Percentiles rank a stretch among this genome's conserved stretches.
These are phyloP conservation scores for Phyllopteryx taeniolatus DNA, from an alignment of 2,113 vertebrate species.

Conservation along the genomic window DNA sequence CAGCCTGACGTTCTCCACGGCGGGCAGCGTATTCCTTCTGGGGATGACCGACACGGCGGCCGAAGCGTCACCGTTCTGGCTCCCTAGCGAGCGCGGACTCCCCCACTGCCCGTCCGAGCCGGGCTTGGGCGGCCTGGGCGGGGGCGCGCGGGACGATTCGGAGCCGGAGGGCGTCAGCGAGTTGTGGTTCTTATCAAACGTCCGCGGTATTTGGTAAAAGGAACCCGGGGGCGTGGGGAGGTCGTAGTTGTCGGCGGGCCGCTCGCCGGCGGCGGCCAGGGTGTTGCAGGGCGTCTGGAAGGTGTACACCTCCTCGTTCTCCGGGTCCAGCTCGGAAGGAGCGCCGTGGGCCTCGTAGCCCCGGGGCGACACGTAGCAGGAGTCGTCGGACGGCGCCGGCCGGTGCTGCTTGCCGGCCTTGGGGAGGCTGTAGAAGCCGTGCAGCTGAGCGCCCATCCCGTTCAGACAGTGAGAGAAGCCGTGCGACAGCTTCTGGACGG, in stretches of 20 bases:
- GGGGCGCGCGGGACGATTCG: conserved; percentile 78
- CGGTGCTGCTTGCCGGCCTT: conserved; percentile 83
- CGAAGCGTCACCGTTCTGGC: conserved; percentile 75
- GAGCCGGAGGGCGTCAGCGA: conserved; percentile 77
- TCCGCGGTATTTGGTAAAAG: conserved; percentile 91
- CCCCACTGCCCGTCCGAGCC: conserved; percentile 81
- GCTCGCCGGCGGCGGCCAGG: conserved; percentile 69
- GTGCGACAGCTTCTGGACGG: conserved; percentile 87
- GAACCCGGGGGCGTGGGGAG: conserved; percentile 82
- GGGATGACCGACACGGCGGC: conserved; percentile 82
- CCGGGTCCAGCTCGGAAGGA: conserved; percentile 77
- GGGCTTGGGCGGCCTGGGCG: conserved; percentile 89
- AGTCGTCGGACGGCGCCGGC: conserved; percentile 31
- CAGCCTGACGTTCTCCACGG: conserved; percentile 89
- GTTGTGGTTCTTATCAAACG: conserved; percentile 96
- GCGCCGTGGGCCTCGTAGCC: conserved; percentile 73
- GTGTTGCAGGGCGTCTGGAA: conserved; percentile 92
- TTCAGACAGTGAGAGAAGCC: conserved; percentile 88
- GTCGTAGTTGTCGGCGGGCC: conserved; percentile 85
- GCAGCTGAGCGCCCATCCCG: conserved; percentile 80
- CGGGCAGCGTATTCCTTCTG: conserved; percentile 91
- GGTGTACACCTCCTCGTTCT: conserved; percentile 87
- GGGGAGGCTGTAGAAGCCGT: conserved; percentile 91
- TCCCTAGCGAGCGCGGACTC: conserved; percentile 78
- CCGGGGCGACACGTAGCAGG: conserved; percentile 84